Evolutionary conservation across 2,797 vertebrate species (phyloP), one percentile per base, ranked within the genome.

Genomic region (Gymnoscopelus braueri): DNA sequence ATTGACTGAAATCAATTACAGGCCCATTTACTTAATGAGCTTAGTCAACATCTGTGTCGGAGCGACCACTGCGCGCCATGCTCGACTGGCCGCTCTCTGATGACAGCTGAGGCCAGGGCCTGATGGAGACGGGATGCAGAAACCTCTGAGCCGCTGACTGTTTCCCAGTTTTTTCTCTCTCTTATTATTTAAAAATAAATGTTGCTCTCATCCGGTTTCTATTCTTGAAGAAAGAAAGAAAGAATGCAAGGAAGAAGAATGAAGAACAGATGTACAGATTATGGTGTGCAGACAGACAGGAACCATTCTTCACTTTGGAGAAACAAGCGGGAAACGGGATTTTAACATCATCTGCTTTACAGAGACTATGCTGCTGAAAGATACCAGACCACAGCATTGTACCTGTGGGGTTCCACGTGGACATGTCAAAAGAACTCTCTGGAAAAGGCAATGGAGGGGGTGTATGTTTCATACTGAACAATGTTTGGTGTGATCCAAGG

Each of bases 1-100:
- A 90, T 86, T 62, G 83, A 88, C 81, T 73, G 54, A 83, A 87
- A 89, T 89, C 85, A 88, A 88, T 88, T 76, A 84, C 52, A 74
- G 75, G 49, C 69, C 82, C 81, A 89, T 87, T 88, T 81, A 81
- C 81, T 72, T 89, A 88, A 90, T 86, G 85, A 86, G 80, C 75
- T 84, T 39, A 73, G 84, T 85, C 81, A 87, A 88, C 80, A 80
- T 87, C 79, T 83, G 77, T 80, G 71, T 87, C 64, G 23, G 59
- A 51, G 68, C 8, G 58, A 69, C 71, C 50, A 23, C 56, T 0
- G 19, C 19, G 55, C n/a, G n/a, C 56, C 51, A 59, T 1, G 60
- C 72, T 68, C 66, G 60, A 86, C 77, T 26, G 9, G 67, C 49
- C n/a, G 2, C 62, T 60, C 55, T 74, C 13, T 57, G 63, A 77